Base-by-base conservation (phyloP, 2,113 vertebrate genomes). In the Xenopus borealis region DNA sequence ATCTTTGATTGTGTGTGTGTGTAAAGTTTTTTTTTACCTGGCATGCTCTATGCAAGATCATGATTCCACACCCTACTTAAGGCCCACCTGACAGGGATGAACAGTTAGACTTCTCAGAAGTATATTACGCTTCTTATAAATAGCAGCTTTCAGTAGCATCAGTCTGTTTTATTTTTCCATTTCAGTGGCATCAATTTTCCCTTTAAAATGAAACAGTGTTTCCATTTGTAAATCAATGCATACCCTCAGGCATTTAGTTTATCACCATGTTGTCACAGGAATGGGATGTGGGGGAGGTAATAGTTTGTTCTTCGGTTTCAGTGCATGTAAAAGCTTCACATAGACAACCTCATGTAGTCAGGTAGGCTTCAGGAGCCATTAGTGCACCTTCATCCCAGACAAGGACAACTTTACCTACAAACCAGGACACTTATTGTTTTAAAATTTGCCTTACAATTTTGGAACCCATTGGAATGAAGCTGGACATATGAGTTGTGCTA, bases 241-340 rank as follows among this genome's bases (percentile, higher is more conserved):
- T 75, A 53, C 44, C 72, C 55, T 19, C 10, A 75, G 72, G 72
- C 10, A 5, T 20, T 67, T n/a, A 16, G 14, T 73, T 59, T 74
- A 59, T 74, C 66, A 66, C 63, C 40, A 67, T 16, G 6, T 12
- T 67, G 50, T 74, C 14, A 59, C 63, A 20, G 14, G 16, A 46
- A n/a, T 45, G 63, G n/a, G 16, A 46, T 64, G 30, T 59, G 72
- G 65, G 55, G 62, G 50, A 33, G 64, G 63, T 62, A 47, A 19
- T 10, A 66, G 19, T 8, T 66, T 27, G 27, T 63, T 72, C 12
- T 20, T 27, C n/a, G 19, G 45, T 61, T 58, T 30, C 20, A 63
- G 27, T 61, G 52, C 13, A 27, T 58, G 30, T 27, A 11, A 27
- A 50, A 59, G 50, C 4, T 46, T 53, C 20, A 45, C 19, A 66